Conservation (phyloP, 2,113 vertebrate genomes). For the Gallinago paraguaiae region DNA sequence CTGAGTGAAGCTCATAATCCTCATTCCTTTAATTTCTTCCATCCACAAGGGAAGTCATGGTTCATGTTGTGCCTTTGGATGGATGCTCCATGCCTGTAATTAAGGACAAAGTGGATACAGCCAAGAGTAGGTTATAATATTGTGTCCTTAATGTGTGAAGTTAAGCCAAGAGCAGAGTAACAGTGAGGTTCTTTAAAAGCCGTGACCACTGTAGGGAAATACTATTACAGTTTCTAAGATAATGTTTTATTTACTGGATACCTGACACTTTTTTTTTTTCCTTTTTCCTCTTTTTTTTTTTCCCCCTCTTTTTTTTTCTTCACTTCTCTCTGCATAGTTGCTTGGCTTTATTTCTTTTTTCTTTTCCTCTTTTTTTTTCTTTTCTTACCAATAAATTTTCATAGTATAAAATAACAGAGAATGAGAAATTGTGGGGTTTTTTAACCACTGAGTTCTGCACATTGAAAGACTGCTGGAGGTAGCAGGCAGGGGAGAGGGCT, state of each 20-base stretch:
- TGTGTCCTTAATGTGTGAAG: fast-evolving
- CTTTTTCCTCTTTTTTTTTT: no score
- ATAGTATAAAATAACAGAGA: not conserved
- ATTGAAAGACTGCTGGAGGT: not conserved
- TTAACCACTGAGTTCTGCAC: not conserved
- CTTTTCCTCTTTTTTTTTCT: not conserved
- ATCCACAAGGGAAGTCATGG: not conserved
- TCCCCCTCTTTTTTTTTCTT: no score
- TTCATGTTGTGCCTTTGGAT: not conserved
- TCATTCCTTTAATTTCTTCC: not conserved
- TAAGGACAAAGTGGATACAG: not conserved
- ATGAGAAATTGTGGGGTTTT: not conserved
- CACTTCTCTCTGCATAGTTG: not conserved
- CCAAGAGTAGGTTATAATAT: not conserved
- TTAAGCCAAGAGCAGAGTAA: not conserved
- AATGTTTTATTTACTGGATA: not conserved
- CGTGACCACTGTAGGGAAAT: not conserved
- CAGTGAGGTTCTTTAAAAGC: not conserved
- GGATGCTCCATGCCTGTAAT: not conserved
- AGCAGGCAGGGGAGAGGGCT: not conserved
- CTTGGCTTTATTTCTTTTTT: not conserved
- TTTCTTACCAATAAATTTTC: not conserved
- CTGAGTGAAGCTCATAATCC: not conserved
- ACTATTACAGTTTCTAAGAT: not conserved
- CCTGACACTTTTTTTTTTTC: not conserved